Base-by-base conservation (phyloP, 1,140 invertebrate genomes). In the Protaetia brevitarsis region DNA sequence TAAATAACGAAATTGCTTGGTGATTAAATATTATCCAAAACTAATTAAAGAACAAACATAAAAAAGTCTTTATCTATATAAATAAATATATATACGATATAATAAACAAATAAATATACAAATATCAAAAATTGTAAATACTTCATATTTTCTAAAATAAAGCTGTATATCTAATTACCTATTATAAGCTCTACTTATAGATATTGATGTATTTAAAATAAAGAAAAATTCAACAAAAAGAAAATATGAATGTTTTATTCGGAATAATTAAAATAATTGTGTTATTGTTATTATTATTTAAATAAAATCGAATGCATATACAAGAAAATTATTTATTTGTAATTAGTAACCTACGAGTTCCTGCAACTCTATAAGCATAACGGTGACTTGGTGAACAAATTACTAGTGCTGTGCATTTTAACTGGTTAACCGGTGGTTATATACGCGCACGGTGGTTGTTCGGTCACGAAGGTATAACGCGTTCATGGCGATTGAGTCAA, bases 41-140 rank as follows among this genome's bases (percentile, higher is more conserved):
- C 1, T 23, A 23, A 51, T 19, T 51, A 23, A 21, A 3, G 10
- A 2, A 8, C 10, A 51, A 10, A 19, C 21, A 19, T 23, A 51
- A 19, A 19, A 51, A 51, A 26, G 21, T 23, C 26, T 51, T 51
- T 51, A 51, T 51, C 41, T 51, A 51, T 51, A 1, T 26, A 51
- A 51, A 45, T 13, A 10, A 45, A 23, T 23, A 23, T 23, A 51
- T 51, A 51, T 51, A 51, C 13, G n/a, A 51, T 19, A 51, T 51
- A 51, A 23, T 51, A 51, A 23, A 45, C 23, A 51, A 23, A 51
- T 51, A 19, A 51, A 51, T 8, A 51, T 16, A 51, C 26, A 51
- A 51, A 51, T 51, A 51, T 51, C 41, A 51, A 51, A 51, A n/a
- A n/a, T 51, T 51, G 41, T 51, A 51, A 6, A 51, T 51, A 51